A percentile compares a stretch with the other conserved stretches of the same genome.
Conservation (phyloP, 1,140 invertebrate species). For the Centruroides sculpturatus region DNA sequence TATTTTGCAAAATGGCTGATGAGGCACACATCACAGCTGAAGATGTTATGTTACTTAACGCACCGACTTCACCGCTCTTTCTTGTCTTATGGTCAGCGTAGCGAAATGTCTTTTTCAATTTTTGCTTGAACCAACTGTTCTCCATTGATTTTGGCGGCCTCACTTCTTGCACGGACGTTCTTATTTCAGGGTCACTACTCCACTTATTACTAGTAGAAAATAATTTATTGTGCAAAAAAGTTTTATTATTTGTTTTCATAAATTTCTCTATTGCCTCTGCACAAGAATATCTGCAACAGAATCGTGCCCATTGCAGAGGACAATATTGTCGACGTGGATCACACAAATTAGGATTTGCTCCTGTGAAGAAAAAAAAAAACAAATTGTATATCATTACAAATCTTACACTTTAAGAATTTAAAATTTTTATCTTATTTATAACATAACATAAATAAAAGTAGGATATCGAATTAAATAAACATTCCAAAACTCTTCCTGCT, state of each 20-base stretch:
- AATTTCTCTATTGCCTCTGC: conserved; percentile 58
- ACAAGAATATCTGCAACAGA: conserved; percentile 55
- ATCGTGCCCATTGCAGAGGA: conserved; percentile 62
- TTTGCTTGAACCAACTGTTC: neutral
- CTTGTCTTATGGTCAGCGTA: neutral
- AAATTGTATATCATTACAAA: too few relatives aligned
- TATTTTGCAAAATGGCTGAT: neutral
- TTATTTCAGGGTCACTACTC: neutral
- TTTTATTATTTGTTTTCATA: conserved; percentile 17
- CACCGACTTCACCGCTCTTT: neutral
- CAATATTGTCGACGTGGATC: conserved; percentile 52
- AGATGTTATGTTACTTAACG: neutral
- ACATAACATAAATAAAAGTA: too few relatives aligned
- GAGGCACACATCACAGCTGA: neutral
- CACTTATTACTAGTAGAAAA: neutral
- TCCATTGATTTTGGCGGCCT: neutral
- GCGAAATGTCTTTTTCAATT: neutral
- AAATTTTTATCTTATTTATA: too few relatives aligned
- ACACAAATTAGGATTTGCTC: conserved; percentile 52
- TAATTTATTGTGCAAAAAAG: neutral
- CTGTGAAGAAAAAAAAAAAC: conserved; percentile 28
- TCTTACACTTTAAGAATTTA: too few relatives aligned
- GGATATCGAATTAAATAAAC: too few relatives aligned
- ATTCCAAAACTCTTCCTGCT: too few relatives aligned
- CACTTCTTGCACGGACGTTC: neutral